These are phyloP conservation scores for Rhopilema esculentum DNA, from an alignment of 30 jellyfish, hydroid and myxozoan species.

Conservation along the genomic window DNA sequence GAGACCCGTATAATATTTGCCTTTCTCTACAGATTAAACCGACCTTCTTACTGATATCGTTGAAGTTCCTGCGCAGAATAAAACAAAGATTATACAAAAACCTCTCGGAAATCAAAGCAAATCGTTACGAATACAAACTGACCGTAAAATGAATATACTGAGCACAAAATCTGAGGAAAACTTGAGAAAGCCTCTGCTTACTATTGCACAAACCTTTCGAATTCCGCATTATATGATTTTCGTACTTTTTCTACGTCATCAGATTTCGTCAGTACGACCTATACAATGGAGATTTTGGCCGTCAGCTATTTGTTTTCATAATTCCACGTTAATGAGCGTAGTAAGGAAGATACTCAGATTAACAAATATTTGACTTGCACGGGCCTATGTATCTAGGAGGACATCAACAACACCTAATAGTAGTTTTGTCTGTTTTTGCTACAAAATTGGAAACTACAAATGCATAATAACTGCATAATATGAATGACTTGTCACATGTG, in stretches of 20 bases:
- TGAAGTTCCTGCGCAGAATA: too few relatives aligned
- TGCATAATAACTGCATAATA: neutral
- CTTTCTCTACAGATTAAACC: too few relatives aligned
- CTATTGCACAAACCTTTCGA: conserved; percentile 31
- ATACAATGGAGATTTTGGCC: neutral
- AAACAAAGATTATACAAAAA: too few relatives aligned
- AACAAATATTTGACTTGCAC: neutral
- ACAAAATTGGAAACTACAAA: neutral
- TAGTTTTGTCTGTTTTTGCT: neutral
- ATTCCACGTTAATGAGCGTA: neutral
- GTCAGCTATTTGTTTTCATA: neutral
- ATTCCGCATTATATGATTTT: conserved; percentile 28
- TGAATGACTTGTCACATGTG: too few relatives aligned
- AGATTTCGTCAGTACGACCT: conserved; percentile 17
- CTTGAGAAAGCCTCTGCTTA: too few relatives aligned
- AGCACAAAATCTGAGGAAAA: too few relatives aligned
- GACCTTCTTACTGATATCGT: too few relatives aligned
- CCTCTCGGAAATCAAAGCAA: too few relatives aligned
- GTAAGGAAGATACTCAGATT: neutral
- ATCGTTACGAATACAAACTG: too few relatives aligned
- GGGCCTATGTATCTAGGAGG: too few relatives aligned
- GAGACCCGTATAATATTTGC: too few relatives aligned
- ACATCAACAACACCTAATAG: neutral
- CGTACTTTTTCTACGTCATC: conserved; percentile 3
- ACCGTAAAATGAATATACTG: too few relatives aligned